Evolutionary conservation across 1,140 invertebrate genomes (phyloP).

Genomic region (Elysia chlorotica): DNA sequence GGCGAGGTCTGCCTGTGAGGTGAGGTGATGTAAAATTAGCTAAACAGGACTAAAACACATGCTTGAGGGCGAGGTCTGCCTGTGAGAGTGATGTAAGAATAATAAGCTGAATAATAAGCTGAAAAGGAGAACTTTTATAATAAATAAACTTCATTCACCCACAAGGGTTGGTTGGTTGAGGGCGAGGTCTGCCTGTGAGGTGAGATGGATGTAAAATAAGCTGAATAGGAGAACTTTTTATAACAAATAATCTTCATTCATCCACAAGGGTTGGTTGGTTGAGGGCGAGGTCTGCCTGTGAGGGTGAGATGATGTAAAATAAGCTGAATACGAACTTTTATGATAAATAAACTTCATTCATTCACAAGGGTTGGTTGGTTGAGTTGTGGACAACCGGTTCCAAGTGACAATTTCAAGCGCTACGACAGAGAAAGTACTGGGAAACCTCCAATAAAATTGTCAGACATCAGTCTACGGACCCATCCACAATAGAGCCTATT

Average conservation of each 20-base stretch:
- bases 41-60: constrained; percentile 2
- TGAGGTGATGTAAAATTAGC: neutral
- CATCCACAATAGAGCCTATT: too few species aligned
- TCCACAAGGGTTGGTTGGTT: neutral
- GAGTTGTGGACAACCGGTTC: too few species aligned
- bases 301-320: neutral
- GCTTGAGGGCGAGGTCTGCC: too few species aligned
- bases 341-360: neutral
- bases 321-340: neutral
- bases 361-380: neutral
- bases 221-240: neutral
- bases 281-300: too few species aligned
- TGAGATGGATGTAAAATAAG: neutral
- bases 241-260: neutral
- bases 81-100: neutral
- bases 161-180: neutral
- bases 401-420: too few species aligned
- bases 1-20: constrained; percentile 21
- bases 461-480: too few species aligned
- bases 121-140: neutral
- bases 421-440: too few species aligned
- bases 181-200: constrained; percentile 22
- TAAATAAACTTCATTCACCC: neutral
- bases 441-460: too few species aligned
- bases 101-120: neutral